Evolutionary conservation across 37 sponge, comb jelly and placozoan genomes (phyloP).

Genomic region (Cliona cf. orientalis): DNA sequence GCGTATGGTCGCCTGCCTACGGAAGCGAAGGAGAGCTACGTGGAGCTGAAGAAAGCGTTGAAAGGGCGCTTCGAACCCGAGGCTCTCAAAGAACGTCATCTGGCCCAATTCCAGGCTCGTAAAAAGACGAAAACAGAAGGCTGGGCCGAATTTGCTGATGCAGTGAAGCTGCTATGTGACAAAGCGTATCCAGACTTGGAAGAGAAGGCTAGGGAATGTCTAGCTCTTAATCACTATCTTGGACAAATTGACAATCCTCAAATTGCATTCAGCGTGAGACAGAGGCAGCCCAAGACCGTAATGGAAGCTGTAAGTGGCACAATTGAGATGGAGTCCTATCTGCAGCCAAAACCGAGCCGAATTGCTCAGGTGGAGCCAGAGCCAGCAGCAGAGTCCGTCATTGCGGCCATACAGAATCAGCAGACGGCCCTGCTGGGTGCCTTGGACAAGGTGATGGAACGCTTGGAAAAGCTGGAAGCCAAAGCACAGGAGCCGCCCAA

Average conservation of each 20-base stretch:
- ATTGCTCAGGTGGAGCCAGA: too few species aligned
- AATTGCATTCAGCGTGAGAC: slow-evolving; percentile 40
- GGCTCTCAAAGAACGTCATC: slow-evolving; percentile 20
- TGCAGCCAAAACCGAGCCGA: too few species aligned
- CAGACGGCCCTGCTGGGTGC: too few species aligned
- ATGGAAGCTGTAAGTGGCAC: slow-evolving; percentile 48
- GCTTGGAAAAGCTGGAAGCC: not conserved
- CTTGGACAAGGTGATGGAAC: too few species aligned
- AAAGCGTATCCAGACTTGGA: slow-evolving; percentile 31
- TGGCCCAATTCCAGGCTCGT: slow-evolving; percentile 41
- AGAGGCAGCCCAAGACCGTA: slow-evolving; percentile 36
- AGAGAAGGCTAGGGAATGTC: slow-evolving; percentile 21
- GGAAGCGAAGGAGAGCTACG: not conserved
- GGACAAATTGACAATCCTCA: slow-evolving; percentile 28
- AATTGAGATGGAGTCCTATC: slow-evolving; percentile 54
- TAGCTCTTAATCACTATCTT: slow-evolving; percentile 33
- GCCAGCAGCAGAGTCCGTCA: not conserved
- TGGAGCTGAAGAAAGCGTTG: not conserved
- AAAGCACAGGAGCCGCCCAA: not conserved
- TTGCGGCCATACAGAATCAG: slow-evolving; percentile 7
- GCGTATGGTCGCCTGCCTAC: slow-evolving; percentile 12
- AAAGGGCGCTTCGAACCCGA: slow-evolving; percentile 21
- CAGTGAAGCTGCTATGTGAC: slow-evolving; percentile 17
- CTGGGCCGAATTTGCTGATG: slow-evolving; percentile 43
- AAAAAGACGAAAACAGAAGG: slow-evolving; percentile 6